phyloP scores from a whole-genome alignment of 2,888 invertebrate genomes.

The Neelides folsomi region DNA sequence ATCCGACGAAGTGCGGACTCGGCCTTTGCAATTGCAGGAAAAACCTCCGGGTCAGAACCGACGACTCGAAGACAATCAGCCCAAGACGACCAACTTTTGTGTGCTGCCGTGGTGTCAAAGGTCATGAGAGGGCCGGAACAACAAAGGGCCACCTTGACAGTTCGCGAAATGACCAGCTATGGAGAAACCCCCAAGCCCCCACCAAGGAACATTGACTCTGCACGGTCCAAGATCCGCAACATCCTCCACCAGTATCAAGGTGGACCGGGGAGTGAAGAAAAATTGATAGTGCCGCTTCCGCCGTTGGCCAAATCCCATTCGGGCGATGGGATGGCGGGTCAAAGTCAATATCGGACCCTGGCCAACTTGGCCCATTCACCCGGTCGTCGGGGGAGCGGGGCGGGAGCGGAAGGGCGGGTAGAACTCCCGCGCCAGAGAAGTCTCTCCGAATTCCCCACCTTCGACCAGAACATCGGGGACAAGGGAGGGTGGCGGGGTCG shows the following conservation, averaged over 20 bases:
- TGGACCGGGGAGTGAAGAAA: constrained; percentile 3
- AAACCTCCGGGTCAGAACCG: not conserved
- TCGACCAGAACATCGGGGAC: not conserved
- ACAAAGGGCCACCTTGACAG: constrained; percentile 54
- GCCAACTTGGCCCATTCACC: too few relatives aligned
- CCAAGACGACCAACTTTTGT: constrained; percentile 1
- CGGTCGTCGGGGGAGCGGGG: too few relatives aligned
- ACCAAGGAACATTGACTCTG: constrained; percentile 15
- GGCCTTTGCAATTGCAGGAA: not conserved
- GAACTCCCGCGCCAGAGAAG: not conserved
- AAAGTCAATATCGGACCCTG: constrained; percentile 1
- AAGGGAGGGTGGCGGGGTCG: constrained; percentile 44
- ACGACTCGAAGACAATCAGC: constrained; percentile 7
- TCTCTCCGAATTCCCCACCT: not conserved
- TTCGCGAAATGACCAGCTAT: constrained; percentile 19
- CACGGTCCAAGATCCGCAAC: constrained; percentile 23
- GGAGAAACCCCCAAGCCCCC: constrained; percentile 16
- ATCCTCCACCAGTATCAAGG: constrained; percentile 24
- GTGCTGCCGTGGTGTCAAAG: constrained; percentile 45
- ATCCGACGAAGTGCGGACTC: not conserved
- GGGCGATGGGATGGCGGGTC: constrained; percentile 22
- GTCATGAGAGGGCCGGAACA: constrained; percentile 64
- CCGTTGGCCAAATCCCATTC: constrained; percentile 31
- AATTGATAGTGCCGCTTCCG: constrained; percentile 19
- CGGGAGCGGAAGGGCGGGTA: too few relatives aligned